Base-by-base conservation (phyloP, 2,113 vertebrate genomes). In the Chionodraco myersi region DNA sequence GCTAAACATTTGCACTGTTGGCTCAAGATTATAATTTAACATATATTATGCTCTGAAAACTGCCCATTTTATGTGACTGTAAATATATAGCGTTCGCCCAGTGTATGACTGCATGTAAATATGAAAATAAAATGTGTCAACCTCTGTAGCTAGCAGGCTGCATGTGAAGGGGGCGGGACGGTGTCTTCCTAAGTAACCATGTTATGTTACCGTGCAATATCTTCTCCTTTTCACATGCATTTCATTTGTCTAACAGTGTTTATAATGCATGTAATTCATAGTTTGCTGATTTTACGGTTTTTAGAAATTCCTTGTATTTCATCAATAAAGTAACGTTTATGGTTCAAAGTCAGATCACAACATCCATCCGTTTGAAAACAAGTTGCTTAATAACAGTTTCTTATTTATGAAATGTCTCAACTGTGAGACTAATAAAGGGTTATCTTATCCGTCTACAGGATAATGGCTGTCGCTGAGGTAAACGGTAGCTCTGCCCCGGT, bases 381-480 rank as follows among this genome's bases (percentile, higher is more conserved):
- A 5, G 8, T 6, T 14, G 41, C 0, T 51, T 7, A 23, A 14
- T 5, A 6, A 41, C 36, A 41, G 36, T 41, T 6, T 41, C 36
- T 7, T 41, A 41, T 41, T 6, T 41, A 41, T 41, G 5, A 41
- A 41, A 41, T 41, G 36, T 41, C 36, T 7, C 36, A 1, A 6
- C 36, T 41, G 36, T 41, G 36, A 41, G 36, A 41, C 36, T 41
- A 41, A 41, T 41, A 41, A 41, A 41, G 1, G 36, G 36, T 41
- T 41, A 41, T 41, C 36, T 41, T 41, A 41, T 41, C 36, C 6
- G 7, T 41, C 5, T 12, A 48, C 66, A 94, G 89, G 84, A 97
- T 95, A 96, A 98, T 99, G 98, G 97, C 97, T 96, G 97, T 96
- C 94, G 96, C 97, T 96, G 97, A 99, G 96, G 97, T 98, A 94